Evolutionary conservation across 2,113 vertebrate genomes (phyloP).

Genomic region (Engraulis encrasicolus): DNA sequence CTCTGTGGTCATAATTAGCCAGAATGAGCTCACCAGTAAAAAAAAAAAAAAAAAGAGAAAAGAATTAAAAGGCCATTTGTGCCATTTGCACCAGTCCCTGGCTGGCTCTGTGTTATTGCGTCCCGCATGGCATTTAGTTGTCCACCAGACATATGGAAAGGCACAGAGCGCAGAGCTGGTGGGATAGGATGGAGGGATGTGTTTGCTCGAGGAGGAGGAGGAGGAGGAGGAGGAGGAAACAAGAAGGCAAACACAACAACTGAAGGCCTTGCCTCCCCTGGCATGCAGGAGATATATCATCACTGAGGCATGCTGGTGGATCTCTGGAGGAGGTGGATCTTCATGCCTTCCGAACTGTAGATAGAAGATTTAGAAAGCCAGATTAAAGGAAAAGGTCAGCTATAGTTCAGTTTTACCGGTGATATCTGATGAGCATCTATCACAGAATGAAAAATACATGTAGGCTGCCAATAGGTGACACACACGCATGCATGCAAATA

Average conservation of each 20-base stretch:
- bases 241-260: constrained; percentile 30
- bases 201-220: not conserved
- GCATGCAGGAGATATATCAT: constrained; percentile 26
- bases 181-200: too few relatives aligned
- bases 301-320: constrained; percentile 16
- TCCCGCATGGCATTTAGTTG: not conserved
- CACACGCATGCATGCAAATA: too few relatives aligned
- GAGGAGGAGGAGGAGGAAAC: not conserved
- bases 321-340: constrained; percentile 27
- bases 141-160: not conserved
- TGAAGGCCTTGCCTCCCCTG: constrained; percentile 28
- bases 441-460: too few relatives aligned
- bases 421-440: too few relatives aligned
- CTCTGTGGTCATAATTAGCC: not conserved
- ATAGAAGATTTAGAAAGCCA: constrained; percentile 43
- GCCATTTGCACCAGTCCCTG: not conserved
- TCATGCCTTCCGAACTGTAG: not conserved
- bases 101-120: not conserved
- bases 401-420: too few relatives aligned
- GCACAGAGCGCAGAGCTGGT: not conserved
- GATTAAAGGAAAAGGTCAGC: not conserved
- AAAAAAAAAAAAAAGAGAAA: too few relatives aligned
- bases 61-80: constrained; percentile 6
- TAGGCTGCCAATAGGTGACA: too few relatives aligned
- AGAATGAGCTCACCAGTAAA: not conserved